A percentile compares a stretch with the other conserved stretches of the same genome.
phyloP scores from a whole-genome alignment of 1,140 invertebrate genomes.

The Euura lappo region DNA sequence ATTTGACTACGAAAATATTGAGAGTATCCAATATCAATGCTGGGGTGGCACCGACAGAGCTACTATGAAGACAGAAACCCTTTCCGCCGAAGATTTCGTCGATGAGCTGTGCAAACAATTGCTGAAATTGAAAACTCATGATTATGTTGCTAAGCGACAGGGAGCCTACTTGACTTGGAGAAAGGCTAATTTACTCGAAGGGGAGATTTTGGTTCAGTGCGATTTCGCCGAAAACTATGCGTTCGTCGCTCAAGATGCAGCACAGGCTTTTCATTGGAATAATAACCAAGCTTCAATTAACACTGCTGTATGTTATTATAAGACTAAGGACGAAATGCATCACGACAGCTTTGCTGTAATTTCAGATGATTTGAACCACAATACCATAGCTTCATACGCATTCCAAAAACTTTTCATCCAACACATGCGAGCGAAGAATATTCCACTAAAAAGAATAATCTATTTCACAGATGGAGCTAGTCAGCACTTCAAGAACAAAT shows the following conservation, averaged over 20 bases:
- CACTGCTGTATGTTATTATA: conserved; percentile 29
- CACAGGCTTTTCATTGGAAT: conserved; percentile 38
- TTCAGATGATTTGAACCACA: conserved; percentile 22
- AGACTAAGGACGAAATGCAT: conserved; percentile 12
- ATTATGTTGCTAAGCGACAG: conserved; percentile 33
- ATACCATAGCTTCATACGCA: conserved; percentile 18
- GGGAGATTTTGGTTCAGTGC: conserved; percentile 23
- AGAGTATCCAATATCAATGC: conserved; percentile 6
- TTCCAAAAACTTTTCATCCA: conserved; percentile 13
- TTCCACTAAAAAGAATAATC: conserved; percentile 24
- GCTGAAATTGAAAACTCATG: conserved; percentile 23
- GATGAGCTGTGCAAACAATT: conserved; percentile 19
- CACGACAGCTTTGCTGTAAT: conserved; percentile 22
- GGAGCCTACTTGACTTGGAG: conserved; percentile 20
- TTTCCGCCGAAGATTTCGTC: conserved; percentile 19
- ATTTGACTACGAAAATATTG: conserved; percentile 13
- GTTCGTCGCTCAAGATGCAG: conserved; percentile 41
- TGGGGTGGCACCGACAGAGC: conserved; percentile 16
- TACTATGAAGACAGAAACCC: conserved; percentile 19
- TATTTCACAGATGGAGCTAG: conserved; percentile 42
- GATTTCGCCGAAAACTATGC: conserved; percentile 48
- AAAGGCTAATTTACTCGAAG: conserved; percentile 21
- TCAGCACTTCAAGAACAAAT: conserved; percentile 45
- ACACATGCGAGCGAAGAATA: background rate
- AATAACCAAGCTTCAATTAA: conserved; percentile 37